Base-by-base conservation (phyloP, 2,888 invertebrate genomes). In the Malacosoma neustria region DNA sequence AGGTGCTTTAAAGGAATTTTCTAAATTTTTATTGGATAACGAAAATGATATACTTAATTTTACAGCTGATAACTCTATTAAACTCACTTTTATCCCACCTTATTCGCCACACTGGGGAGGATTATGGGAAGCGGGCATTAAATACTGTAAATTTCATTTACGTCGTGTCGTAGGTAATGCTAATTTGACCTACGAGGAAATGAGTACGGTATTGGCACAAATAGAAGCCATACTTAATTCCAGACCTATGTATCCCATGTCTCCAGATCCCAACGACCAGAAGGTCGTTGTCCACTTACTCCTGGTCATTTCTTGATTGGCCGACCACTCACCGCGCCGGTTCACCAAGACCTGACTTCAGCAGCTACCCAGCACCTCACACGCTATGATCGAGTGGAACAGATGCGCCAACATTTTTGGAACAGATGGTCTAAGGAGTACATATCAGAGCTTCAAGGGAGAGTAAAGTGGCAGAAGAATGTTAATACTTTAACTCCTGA, bases 151-250 rank as follows among this genome's bases (percentile, higher is more conserved):
- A 14, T 12, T 7, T 5, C 39, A 39, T 33, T 30, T 39, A 11
- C 14, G 30, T 11, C 14, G 39, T 11, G 36, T 37, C 7, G n/a
- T 40, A 11, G 30, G 22, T 30, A 32, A 37, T 12, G 14, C 34
- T 2, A 34, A 37, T 33, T 32, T 41, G 11, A 41, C 40, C 3
- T 41, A 33, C 33, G 40, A 40, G 30, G 40, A 40, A 30, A 33
- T 31, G 7, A 33, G 29, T 9, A 40, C 37, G n/a, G 13, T 41
- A 11, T 33, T 41, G 22, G 14, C 14, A 14, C 37, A 41, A 13
- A 33, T 41, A 13, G 35, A 41, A 29, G 7, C 14, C n/a, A 35
- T 37, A 13, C 31, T 41, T n/a, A 41, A 41, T 14, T 41, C 40
- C 11, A 14, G 40, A 14, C 37, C 40, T 11, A 13, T 34, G 7